phyloP scores from a whole-genome alignment of 1,140 invertebrate genomes.

The Varroa destructor region DNA sequence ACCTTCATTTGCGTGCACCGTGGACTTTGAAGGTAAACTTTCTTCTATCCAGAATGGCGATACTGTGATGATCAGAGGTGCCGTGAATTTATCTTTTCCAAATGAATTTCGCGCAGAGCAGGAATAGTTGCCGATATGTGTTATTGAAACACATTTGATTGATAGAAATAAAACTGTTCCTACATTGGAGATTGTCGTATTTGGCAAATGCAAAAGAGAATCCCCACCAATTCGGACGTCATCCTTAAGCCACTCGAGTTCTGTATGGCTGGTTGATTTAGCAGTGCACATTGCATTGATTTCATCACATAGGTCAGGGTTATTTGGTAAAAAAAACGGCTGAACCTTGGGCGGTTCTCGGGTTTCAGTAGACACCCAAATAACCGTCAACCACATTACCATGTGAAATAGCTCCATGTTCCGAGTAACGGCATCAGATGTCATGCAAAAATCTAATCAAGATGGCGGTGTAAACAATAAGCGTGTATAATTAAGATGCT shows the following conservation, averaged over 20 bases:
- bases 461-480: too few species aligned
- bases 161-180: background rate
- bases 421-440: too few species aligned
- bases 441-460: too few species aligned
- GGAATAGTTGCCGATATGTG: slow-evolving; percentile 9
- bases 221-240: background rate
- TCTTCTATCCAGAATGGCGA: background rate
- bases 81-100: slow-evolving; percentile 1
- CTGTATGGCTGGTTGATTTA: background rate
- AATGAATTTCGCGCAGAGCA: background rate
- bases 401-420: too few species aligned
- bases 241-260: slow-evolving; percentile 16
- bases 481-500: background rate
- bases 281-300: slow-evolving; percentile 24
- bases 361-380: too few species aligned
- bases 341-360: slow-evolving; percentile 4
- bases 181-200: slow-evolving; percentile 8
- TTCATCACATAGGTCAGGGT: slow-evolving; percentile 10
- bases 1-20: background rate
- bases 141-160: slow-evolving; percentile 4
- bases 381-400: too few species aligned
- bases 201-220: background rate
- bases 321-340: background rate
- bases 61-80: background rate
- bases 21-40: background rate